These are phyloP conservation scores for Tauraco hartlaubi DNA, from an alignment of 2,797 vertebrate species.

Conservation along the genomic window DNA sequence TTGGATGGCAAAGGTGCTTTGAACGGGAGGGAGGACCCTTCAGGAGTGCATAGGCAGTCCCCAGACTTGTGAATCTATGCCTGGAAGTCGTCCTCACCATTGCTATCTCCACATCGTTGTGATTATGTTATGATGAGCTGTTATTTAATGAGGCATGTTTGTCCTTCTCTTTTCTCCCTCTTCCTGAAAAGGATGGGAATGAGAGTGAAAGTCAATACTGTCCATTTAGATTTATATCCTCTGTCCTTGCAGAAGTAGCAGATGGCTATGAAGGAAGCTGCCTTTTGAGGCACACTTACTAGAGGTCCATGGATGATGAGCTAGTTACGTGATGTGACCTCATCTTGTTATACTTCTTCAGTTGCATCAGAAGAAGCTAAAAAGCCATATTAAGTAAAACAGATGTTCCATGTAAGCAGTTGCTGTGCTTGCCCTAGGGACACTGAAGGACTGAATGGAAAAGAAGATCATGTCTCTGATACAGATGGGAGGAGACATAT, in stretches of 20 bases:
- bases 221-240: not conserved
- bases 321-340: not conserved
- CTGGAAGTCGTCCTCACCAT: not conserved
- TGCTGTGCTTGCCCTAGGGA: not conserved
- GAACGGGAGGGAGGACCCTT: not conserved
- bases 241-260: not conserved
- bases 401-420: not conserved
- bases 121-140: not conserved
- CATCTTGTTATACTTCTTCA: not conserved
- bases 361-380: not conserved
- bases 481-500: not conserved
- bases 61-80: not conserved
- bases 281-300: not conserved
- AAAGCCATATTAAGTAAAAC: not conserved
- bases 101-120: not conserved
- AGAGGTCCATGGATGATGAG: not conserved
- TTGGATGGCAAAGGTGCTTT: not conserved
- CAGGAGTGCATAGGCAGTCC: not conserved
- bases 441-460: not conserved
- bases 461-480: not conserved
- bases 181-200: not conserved
- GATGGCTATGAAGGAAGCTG: not conserved
- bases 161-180: not conserved
- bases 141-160: not conserved
- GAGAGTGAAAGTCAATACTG: not conserved